A percentile compares a stretch with the other conserved stretches of the same genome.
These are phyloP conservation scores for Phymorhynchus buccinoides DNA, from an alignment of 1,140 invertebrate species.

Conservation along the genomic window DNA sequence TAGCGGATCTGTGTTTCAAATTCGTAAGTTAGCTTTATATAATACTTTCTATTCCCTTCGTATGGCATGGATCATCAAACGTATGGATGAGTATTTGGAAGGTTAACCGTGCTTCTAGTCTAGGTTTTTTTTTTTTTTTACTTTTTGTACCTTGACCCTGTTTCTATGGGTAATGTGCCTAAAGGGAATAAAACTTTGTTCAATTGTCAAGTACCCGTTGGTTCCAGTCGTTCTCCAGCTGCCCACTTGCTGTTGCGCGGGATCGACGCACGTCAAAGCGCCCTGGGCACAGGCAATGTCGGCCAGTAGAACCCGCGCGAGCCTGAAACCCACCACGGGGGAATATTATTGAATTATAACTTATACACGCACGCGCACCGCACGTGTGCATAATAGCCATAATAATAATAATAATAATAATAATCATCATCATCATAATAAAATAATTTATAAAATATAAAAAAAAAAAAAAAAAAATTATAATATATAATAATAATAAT, in stretches of 20 bases:
- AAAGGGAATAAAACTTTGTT: no score
- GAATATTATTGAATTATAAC: no score
- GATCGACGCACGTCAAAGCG: conserved; percentile 57
- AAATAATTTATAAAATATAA: not conserved
- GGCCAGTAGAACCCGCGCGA: conserved; percentile 31
- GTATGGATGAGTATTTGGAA: no score
- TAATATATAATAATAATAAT: not conserved
- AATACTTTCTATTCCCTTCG: no score
- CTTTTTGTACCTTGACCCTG: no score
- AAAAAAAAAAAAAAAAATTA: not conserved
- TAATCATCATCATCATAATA: no score
- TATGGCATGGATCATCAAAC: not conserved
- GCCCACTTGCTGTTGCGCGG: conserved; percentile 53
- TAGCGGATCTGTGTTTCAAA: no score
- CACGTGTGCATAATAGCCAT: not conserved
- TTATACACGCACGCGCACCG: no score
- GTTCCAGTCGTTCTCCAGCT: conserved; percentile 63
- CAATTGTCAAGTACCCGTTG: conserved; percentile 51
- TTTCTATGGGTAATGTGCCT: no score
- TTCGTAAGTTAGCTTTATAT: no score
- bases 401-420: not conserved
- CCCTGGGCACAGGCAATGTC: conserved; percentile 49
- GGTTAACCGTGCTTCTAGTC: no score
- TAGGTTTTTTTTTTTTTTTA: no score
- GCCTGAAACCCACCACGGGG: conserved; percentile 23